phyloP scores from a whole-genome alignment of 2,113 vertebrate species.

The Gallinago undulata region DNA sequence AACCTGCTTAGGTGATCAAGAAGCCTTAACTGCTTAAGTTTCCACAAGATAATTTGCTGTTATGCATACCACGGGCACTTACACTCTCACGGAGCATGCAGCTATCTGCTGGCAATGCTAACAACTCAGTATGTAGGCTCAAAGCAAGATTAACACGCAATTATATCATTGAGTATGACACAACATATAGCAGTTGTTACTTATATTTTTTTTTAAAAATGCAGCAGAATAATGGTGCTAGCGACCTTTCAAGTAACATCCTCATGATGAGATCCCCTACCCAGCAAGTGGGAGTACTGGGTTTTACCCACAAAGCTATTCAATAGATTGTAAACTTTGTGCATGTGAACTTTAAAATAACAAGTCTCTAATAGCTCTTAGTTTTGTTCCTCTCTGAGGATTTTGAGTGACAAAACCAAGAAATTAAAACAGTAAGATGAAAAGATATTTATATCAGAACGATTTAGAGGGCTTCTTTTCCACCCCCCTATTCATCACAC shows the following conservation, averaged over 20 bases:
- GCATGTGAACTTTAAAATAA: not conserved
- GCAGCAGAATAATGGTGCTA: not conserved
- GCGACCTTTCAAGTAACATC: not conserved
- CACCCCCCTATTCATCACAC: not conserved
- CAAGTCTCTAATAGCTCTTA: not conserved
- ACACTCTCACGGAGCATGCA: not conserved
- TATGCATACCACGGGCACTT: not conserved
- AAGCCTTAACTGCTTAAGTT: not conserved
- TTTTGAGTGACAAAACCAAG: not conserved
- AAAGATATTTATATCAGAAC: not conserved
- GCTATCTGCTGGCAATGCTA: rapidly evolving
- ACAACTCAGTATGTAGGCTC: not conserved
- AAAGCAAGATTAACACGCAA: not conserved
- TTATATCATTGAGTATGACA: not conserved
- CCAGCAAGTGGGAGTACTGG: not conserved
- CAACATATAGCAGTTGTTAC: not conserved
- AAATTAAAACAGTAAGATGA: not conserved
- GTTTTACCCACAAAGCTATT: not conserved
- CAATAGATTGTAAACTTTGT: not conserved
- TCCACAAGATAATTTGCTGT: not conserved
- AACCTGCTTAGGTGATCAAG: not conserved
- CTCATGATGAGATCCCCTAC: not conserved
- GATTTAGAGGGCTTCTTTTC: not conserved
- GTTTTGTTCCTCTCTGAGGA: not conserved
- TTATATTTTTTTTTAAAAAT: not conserved